Evolutionary conservation across 2,113 vertebrate species (phyloP), one percentile per base, ranked within the genome.

Genomic region (Notothenia coriiceps): DNA sequence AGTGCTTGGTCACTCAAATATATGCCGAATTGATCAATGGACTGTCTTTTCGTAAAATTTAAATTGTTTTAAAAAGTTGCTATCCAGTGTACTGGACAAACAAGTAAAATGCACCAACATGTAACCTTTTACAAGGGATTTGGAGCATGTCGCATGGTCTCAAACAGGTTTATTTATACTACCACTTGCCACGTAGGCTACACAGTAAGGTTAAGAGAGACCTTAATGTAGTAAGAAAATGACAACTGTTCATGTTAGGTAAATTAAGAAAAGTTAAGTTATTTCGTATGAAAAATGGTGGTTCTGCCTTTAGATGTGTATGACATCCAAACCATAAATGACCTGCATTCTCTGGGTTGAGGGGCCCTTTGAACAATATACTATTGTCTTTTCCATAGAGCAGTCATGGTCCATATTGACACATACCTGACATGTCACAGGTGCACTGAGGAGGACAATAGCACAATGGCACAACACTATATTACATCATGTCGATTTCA

Each of bases 341-440:
- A 71, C 18, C 14, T 59, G 33, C 14, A 62, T 29, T 10, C 13
- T n/a, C 35, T 49, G 49, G 46, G 4, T 43, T 17, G 10, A 40
- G 85, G 65, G 74, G 70, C 66, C 70, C 67, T 25, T 65, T 33
- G 46, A 59, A 57, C 71, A 79, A 62, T 44, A 2, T 10, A 22
- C 46, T 51, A 69, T 85, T 83, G 60, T 80, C 60, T 61, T 55
- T 17, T 46, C 33, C 50, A 14, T 56, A 15, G 47, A 66, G 2
- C 14, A 54, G 20, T 33, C 51, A 63, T 13, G 43, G 47, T 64
- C 65, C 67, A 72, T 1, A 18, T 15, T 33, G 50, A 74, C 80
- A 84, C 80, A 68, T 51, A 82, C 66, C 47, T 77, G 74, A 43
- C 65, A 47, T 70, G 76, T 46, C 35, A 33, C 55, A 66, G 55